Base-by-base conservation (phyloP, 92 coral and sea anemone genomes). In the Parazoanthus atlanticus region DNA sequence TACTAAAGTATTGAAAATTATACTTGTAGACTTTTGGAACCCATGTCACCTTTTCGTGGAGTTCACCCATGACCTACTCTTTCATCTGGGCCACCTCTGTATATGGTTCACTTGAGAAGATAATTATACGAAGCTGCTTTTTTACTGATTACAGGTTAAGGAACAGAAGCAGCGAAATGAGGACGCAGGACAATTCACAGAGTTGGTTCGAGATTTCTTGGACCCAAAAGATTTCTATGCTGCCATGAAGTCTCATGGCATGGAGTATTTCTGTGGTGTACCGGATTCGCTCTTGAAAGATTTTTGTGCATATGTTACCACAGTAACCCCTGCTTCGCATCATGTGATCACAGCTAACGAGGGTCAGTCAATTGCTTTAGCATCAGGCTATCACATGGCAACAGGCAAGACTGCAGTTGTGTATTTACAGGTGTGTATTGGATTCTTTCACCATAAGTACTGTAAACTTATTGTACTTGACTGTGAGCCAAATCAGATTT, bases 231-330 rank as follows among this genome's bases (percentile, higher is more conserved):
- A 97, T 28, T 97, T 97, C 75, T 95, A 95, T 86, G 92, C 94
- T 61, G 95, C 96, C 8, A 92, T 97, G 19, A 89, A 95, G 58
- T 91, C 86, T 5, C 97, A 97, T 82, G 98, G 98, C 34, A 89
- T 97, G 95, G 99, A 97, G n/a, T 97, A 92, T 41, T 97, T 95
- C 86, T 97, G 99, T 92, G 99, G 99, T 13, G 99, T 97, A 11
- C 99, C 99, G 6, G 99, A 97, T 88, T 97, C 99, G 36, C 85
- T 97, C 83, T 91, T 97, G 32, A 97, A 97, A 84, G 99, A 97
- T 88, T 97, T 97, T 88, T 97, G 99, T 92, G 99, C 98, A 43
- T 97, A 97, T 92, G 96, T 97, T 65, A 94, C 99, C 52, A 85
- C 95, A 25, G 93, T 90, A 23, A 93, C 98, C 10, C 94, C 95